A percentile compares a stretch with the other conserved stretches of the same genome.
phyloP scores from a whole-genome alignment of 2,113 vertebrate genomes.

The Hystrix brachyura region DNA sequence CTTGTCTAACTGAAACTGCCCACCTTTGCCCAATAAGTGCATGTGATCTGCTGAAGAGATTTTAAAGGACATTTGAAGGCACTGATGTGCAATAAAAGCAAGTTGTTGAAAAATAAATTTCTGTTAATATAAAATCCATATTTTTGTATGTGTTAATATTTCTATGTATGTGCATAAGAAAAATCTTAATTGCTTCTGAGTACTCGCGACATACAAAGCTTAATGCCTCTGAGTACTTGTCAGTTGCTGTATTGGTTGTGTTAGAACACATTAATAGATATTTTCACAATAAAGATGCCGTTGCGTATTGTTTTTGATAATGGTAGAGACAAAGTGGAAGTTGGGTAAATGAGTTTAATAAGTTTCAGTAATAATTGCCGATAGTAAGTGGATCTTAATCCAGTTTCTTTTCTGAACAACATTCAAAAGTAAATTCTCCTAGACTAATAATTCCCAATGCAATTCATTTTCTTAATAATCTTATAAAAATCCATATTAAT shows the following conservation, averaged over 20 bases:
- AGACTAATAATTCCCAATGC: neutral
- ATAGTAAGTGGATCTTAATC: neutral
- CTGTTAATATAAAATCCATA: neutral
- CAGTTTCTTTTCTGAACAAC: constrained; percentile 22
- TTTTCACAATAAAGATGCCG: constrained; percentile 23
- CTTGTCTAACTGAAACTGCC: neutral
- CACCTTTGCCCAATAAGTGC: neutral
- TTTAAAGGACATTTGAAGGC: neutral
- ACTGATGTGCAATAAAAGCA: neutral
- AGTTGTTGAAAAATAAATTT: constrained; percentile 20
- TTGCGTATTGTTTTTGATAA: neutral
- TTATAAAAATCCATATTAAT: constrained; percentile 46
- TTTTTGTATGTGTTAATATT: constrained; percentile 5
- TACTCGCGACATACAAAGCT: neutral
- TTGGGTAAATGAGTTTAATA: constrained; percentile 31
- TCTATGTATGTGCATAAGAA: neutral
- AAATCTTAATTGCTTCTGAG: neutral
- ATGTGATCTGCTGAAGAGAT: neutral
- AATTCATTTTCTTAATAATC: constrained; percentile 53
- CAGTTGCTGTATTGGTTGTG: neutral
- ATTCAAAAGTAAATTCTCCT: constrained; percentile 42
- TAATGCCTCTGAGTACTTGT: neutral
- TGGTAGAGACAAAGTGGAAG: constrained; percentile 14
- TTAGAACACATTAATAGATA: neutral
- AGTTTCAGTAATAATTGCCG: neutral